These are phyloP conservation scores for Embidobia sp. DNA, from an alignment of 2,888 invertebrate species.

Conservation along the genomic window DNA sequence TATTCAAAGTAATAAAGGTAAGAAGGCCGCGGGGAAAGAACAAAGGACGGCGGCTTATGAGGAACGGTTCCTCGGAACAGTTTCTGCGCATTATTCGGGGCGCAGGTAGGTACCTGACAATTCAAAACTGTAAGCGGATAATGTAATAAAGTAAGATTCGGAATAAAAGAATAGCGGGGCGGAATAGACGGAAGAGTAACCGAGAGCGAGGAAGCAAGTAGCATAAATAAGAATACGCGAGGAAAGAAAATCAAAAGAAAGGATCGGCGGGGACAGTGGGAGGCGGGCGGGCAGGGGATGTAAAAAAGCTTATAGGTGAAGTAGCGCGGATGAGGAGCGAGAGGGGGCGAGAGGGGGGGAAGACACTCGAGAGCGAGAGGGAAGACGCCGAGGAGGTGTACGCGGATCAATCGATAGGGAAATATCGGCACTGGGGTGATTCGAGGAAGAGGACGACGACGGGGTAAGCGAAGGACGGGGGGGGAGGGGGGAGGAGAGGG, in stretches of 20 bases:
- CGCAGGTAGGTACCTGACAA: conserved; percentile 58
- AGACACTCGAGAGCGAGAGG: conserved; percentile 59
- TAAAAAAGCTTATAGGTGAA: conserved; percentile 62
- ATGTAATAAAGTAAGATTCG: conserved; percentile 66
- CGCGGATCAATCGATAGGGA: conserved; percentile 80
- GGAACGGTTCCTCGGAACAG: conserved; percentile 32
- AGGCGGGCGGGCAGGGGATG: conserved; percentile 32
- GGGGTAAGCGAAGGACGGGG: conserved; percentile 64
- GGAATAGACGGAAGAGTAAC: conserved; percentile 34
- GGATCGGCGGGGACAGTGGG: conserved; percentile 20
- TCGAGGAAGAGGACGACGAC: conserved; percentile 67
- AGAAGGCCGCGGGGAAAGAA: conserved; percentile 15
- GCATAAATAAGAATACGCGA: conserved; percentile 58
- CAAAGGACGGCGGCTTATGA: conserved; percentile 49
- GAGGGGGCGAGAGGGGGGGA: conserved; percentile 36
- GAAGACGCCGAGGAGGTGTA: conserved; percentile 67
- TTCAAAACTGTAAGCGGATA: conserved; percentile 60
- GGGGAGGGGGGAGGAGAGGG: conserved; percentile 61
- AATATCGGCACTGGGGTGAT: conserved; percentile 77
- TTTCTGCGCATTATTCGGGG: conserved; percentile 54
- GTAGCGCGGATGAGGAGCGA: conserved; percentile 43
- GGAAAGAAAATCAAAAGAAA: conserved; percentile 48
- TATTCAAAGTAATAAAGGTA: background rate
- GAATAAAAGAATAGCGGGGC: conserved; percentile 36
- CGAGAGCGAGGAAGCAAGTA: conserved; percentile 48